Conservation (phyloP, 1,140 invertebrate species). For the Trichonephila inaurata region DNA sequence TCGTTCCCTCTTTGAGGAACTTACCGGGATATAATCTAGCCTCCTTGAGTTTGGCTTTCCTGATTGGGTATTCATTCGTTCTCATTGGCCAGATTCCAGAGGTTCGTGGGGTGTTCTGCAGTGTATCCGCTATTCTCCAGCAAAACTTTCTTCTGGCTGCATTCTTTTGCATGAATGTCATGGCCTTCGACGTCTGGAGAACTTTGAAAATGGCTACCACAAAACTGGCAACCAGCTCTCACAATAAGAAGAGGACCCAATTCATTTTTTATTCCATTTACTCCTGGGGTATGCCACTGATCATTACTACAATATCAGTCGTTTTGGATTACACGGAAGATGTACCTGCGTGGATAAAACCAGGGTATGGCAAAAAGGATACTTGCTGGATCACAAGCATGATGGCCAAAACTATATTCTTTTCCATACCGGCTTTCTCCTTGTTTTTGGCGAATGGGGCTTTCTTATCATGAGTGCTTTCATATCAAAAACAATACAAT, state of each 20-base stretch:
- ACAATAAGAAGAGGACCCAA: constrained; percentile 79
- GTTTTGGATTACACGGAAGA: constrained; percentile 81
- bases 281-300: constrained; percentile 80
- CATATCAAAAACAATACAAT: constrained; percentile 81
- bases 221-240: constrained; percentile 81
- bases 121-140: constrained; percentile 80
- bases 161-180: constrained; percentile 85
- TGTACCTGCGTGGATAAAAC: constrained; percentile 80
- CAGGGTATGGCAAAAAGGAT: constrained; percentile 81
- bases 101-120: constrained; percentile 78
- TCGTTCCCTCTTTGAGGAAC: constrained; percentile 82
- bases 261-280: constrained; percentile 79
- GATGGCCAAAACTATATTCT: constrained; percentile 82
- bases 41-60: constrained; percentile 81
- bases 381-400: constrained; percentile 84
- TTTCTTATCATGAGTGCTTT: constrained; percentile 82
- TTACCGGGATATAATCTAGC: constrained; percentile 83
- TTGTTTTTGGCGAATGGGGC: constrained; percentile 82
- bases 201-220: constrained; percentile 82
- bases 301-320: constrained; percentile 80
- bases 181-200: constrained; percentile 84
- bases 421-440: constrained; percentile 82
- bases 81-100: constrained; percentile 80
- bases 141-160: constrained; percentile 83
- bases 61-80: constrained; percentile 82